Evolutionary conservation across 2,113 vertebrate species (phyloP).

Genomic region (Sterrhoptilus dennistouni): DNA sequence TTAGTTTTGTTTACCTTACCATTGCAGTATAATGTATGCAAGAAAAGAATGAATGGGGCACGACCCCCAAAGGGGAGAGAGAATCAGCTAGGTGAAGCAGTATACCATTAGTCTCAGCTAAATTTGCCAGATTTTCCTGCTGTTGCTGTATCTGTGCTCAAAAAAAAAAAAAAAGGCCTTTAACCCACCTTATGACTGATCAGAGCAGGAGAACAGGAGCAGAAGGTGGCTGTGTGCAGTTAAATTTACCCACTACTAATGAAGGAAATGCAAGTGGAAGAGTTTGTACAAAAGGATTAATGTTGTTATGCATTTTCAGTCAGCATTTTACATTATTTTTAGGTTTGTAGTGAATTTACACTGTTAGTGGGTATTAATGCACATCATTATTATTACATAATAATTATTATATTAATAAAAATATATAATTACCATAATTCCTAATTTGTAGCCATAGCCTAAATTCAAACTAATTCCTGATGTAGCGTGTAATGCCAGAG

Average conservation of each 20-base stretch:
- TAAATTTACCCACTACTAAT: not conserved
- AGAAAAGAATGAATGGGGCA: not conserved
- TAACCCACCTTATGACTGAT: not conserved
- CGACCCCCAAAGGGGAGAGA: not conserved
- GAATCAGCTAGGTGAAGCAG: not conserved
- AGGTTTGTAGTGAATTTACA: not conserved
- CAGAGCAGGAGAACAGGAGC: not conserved
- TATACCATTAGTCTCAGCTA: not conserved
- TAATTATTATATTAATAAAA: not conserved
- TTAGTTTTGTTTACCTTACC: not conserved
- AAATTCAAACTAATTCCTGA: not conserved
- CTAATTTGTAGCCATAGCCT: not conserved
- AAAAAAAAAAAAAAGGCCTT: not conserved
- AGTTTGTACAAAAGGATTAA: not conserved
- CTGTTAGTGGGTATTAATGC: not conserved
- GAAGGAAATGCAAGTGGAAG: not conserved
- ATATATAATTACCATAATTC: not conserved
- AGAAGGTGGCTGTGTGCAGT: not conserved
- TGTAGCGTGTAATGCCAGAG: not conserved
- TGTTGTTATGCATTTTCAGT: not conserved
- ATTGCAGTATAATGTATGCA: not conserved
- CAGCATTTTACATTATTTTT: not conserved
- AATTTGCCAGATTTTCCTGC: not conserved
- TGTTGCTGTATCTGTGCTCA: not conserved
- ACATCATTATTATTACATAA: not conserved